Percentiles rank a stretch among this genome's conserved stretches.
These are phyloP conservation scores for Pangasianodon hypophthalmus DNA, from an alignment of 2,113 vertebrate species.

Conservation along the genomic window DNA sequence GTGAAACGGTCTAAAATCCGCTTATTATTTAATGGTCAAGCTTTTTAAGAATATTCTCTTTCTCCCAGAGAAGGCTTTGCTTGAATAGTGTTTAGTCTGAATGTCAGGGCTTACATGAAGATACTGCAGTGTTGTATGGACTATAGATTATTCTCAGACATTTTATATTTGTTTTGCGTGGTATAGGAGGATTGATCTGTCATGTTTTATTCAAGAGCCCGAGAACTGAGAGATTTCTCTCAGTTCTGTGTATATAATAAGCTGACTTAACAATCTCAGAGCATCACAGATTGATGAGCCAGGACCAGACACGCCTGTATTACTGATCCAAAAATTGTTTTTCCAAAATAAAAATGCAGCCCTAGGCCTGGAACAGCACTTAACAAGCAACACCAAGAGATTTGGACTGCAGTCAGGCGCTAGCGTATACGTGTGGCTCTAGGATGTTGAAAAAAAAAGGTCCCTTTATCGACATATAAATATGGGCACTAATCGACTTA, in stretches of 20 bases:
- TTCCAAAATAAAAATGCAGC: not conserved
- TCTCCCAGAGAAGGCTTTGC: constrained; percentile 26
- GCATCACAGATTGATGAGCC: not conserved
- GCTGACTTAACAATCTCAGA: not conserved
- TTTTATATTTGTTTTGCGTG: constrained; percentile 73
- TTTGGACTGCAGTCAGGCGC: too few relatives aligned
- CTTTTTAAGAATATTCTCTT: constrained; percentile 36
- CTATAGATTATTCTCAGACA: constrained; percentile 73
- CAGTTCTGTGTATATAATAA: not conserved
- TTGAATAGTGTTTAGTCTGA: constrained; percentile 69
- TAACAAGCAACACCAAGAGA: too few relatives aligned
- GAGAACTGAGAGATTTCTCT: not conserved
- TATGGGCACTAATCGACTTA: too few relatives aligned
- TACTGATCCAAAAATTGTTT: too few relatives aligned
- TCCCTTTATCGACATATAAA: too few relatives aligned
- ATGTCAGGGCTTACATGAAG: constrained; percentile 68
- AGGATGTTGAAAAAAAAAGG: too few relatives aligned
- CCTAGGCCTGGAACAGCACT: not conserved
- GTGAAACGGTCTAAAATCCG: constrained; percentile 6
- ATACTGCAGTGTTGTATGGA: constrained; percentile 54
- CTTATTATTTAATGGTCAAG: constrained; percentile 55
- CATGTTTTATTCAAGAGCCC: not conserved
- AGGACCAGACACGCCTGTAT: not conserved
- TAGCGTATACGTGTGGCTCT: not conserved
- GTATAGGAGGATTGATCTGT: constrained; percentile 68